phyloP scores from a whole-genome alignment of 2,113 vertebrate genomes.

The Megaceryle torquata region DNA sequence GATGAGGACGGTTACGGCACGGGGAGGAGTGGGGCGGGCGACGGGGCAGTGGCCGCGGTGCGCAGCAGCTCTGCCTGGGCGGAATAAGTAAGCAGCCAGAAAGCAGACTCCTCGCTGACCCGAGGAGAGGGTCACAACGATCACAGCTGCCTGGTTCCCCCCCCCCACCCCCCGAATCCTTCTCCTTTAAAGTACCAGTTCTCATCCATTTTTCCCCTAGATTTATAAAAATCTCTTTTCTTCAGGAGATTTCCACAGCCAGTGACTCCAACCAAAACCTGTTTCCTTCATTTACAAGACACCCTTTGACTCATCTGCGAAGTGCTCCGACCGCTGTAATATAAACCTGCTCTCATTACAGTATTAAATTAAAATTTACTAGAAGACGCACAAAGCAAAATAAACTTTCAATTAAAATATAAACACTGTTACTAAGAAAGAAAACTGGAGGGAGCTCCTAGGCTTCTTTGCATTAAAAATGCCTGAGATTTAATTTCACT shows the following conservation, averaged over 20 bases:
- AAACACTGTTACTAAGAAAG: slow-evolving; percentile 47
- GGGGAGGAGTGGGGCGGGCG: not conserved
- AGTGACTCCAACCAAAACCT: not conserved
- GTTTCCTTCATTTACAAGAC: slow-evolving; percentile 8
- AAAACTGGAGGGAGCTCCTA: slow-evolving; percentile 64
- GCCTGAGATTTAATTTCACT: slow-evolving; percentile 70
- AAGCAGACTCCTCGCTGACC: fast-evolving
- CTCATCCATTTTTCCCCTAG: not conserved
- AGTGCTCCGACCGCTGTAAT: not conserved
- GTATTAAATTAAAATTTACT: slow-evolving; percentile 69
- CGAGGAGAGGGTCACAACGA: not conserved
- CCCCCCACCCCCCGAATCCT: not conserved
- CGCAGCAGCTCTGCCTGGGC: not conserved
- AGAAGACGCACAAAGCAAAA: slow-evolving; percentile 66
- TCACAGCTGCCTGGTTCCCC: not conserved
- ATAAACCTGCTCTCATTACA: slow-evolving; percentile 51
- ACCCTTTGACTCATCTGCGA: slow-evolving; percentile 2
- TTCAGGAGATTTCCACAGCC: not conserved
- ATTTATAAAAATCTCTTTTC: not conserved
- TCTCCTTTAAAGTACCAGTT: not conserved
- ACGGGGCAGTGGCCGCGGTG: fast-evolving
- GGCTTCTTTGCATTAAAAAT: slow-evolving; percentile 44
- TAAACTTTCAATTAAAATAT: slow-evolving; percentile 73
- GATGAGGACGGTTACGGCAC: not conserved
- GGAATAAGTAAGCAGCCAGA: not conserved